Evolutionary conservation across 2,113 vertebrate genomes (phyloP), one percentile per base, ranked within the genome.

Genomic region (Mungos mungo): DNA sequence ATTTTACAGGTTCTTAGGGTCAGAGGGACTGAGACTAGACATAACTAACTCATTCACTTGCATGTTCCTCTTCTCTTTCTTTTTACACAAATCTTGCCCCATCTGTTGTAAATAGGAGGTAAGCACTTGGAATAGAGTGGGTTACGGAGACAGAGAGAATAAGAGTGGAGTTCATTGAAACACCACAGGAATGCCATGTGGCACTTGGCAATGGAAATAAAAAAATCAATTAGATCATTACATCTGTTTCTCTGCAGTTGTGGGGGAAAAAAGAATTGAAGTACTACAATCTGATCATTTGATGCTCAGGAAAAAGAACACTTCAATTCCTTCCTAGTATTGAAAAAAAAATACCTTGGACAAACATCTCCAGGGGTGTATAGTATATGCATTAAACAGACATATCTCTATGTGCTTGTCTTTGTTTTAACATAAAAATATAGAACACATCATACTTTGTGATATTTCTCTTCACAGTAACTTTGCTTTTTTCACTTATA

Each of bases 211-310:
- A 88, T 11, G 77, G 27, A 93, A 81, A 86, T 66, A 5, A 29
- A 72, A 90, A 88, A 95, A 65, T 87, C 69, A 96, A 88, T 96
- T 96, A 95, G 60, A 88, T 96, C 77, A 80, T 82, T 82, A 33
- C 21, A 4, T 33, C 57, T 74, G 19, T 90, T 96, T 88, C 96
- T 97, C 71, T 85, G 45, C 69, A 85, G 83, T 71, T 91, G 12
- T 50, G 66, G 23, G 1, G 9, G 1, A 1, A 41, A 86, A 13
- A 54, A 86, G 82, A 92, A 93, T 47, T 95, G 54, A 92, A 92
- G 31, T 83, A 74, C 52, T 72, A 94, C 68, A 92, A 47, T 89
- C 13, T 50, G 60, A 96, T 91, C 90, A 96, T 16, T 95, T 95
- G 92, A 93, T 41, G 35, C 23, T 96, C 79, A 85, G 81, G 65